Evolutionary conservation across 1,140 invertebrate genomes (phyloP).

Genomic region (Alviniconcha marisindica): DNA sequence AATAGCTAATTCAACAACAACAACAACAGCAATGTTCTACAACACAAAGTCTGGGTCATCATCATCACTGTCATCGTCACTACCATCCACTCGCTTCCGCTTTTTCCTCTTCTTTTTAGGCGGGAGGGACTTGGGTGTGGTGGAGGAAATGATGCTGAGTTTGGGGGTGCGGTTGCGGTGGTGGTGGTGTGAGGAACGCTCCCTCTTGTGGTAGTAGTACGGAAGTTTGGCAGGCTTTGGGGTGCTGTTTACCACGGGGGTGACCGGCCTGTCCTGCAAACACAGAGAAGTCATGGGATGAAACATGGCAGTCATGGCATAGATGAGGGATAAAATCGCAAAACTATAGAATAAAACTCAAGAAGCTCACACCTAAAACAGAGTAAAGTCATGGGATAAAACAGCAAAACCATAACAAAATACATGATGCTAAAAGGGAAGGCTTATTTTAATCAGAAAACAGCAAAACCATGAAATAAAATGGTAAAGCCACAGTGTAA

Average conservation of each 20-base stretch:
- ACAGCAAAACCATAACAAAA: no score
- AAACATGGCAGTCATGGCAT: no score
- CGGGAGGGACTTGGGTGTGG: constrained; percentile 50
- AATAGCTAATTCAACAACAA: constrained; percentile 25
- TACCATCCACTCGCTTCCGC: constrained; percentile 56
- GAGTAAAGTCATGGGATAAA: no score
- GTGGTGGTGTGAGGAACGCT: constrained; percentile 49
- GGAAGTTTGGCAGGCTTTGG: constrained; percentile 42
- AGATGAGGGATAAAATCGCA: no score
- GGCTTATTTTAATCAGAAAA: no score
- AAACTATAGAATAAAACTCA: no score
- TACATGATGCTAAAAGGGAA: no score
- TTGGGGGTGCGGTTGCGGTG: constrained; percentile 39
- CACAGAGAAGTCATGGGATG: no score
- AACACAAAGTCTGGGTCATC: constrained; percentile 70
- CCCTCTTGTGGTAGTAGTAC: constrained; percentile 35
- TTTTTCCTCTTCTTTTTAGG: constrained; percentile 66
- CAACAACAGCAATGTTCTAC: constrained; percentile 39
- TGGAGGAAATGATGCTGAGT: constrained; percentile 37
- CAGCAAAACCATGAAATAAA: no score
- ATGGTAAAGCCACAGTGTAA: no score
- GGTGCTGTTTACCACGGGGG: constrained; percentile 19
- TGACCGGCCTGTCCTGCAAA: constrained; percentile 40
- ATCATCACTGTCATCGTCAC: constrained; percentile 70
- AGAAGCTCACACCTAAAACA: no score